Evolutionary conservation across 1,140 invertebrate genomes (phyloP).

Genomic region (Psix sp.): DNA sequence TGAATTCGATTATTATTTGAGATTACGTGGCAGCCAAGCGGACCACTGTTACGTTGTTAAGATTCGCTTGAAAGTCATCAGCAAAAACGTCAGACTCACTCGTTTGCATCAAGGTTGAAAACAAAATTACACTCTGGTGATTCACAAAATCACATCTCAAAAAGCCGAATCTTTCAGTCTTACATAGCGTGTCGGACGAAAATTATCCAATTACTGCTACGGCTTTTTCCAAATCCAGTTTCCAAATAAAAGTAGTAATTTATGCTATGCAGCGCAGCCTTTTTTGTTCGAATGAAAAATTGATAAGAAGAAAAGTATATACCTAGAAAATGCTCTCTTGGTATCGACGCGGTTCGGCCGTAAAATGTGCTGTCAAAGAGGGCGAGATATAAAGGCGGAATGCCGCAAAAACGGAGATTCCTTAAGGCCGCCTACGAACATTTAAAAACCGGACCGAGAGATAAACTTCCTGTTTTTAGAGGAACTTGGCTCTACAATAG

Average conservation of each 20-base stretch:
- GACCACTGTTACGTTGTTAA: constrained; percentile 34
- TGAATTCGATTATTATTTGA: constrained; percentile 19
- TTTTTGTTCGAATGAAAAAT: neutral
- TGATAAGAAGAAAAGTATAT: neutral
- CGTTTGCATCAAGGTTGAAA: constrained; percentile 42
- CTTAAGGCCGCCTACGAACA: constrained; percentile 32
- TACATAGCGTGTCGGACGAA: neutral
- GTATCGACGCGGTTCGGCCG: constrained; percentile 17
- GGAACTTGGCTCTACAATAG: constrained; percentile 31
- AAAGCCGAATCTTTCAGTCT: constrained; percentile 2
- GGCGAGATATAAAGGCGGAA: constrained; percentile 18
- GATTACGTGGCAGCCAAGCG: constrained; percentile 32
- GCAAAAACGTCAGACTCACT: constrained; percentile 6
- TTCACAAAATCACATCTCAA: constrained; percentile 20
- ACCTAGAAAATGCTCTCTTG: neutral
- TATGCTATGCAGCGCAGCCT: neutral
- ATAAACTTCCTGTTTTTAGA: constrained; percentile 48
- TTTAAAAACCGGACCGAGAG: constrained; percentile 44
- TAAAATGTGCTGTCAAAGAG: constrained; percentile 17
- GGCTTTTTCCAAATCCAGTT: neutral
- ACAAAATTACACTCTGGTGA: constrained; percentile 31
- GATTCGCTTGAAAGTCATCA: constrained; percentile 26
- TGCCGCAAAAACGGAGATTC: constrained; percentile 39
- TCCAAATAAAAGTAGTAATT: neutral
- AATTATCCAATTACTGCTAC: too few species aligned